Evolutionary conservation across 2,797 vertebrate species (phyloP).

Genomic region (Sciurus vulgaris): DNA sequence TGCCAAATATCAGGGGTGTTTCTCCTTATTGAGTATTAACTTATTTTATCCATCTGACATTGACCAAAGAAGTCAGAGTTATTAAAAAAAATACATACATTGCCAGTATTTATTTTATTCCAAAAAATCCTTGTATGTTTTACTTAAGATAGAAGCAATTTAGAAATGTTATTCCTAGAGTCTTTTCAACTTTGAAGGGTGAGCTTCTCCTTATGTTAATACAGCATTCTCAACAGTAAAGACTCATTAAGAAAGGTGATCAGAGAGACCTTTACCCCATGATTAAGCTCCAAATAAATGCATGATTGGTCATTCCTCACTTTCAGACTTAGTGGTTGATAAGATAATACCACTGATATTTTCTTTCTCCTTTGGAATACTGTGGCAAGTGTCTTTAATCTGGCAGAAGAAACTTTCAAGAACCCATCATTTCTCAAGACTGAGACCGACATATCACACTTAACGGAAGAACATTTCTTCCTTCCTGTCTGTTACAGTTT

Average conservation of each 20-base stretch:
- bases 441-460: neutral
- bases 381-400: too few species aligned
- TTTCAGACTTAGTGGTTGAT: fast-evolving
- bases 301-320: neutral
- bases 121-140: neutral
- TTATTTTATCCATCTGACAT: neutral
- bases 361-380: neutral
- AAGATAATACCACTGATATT: neutral
- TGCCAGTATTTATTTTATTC: neutral
- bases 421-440: neutral
- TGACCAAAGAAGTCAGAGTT: neutral
- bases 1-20: neutral
- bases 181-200: neutral
- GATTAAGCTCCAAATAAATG: neutral
- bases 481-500: neutral
- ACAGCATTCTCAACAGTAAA: neutral
- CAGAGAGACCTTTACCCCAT: neutral
- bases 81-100: neutral
- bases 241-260: neutral
- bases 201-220: neutral
- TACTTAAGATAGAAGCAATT: neutral
- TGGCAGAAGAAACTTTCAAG: neutral
- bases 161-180: neutral
- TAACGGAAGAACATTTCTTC: neutral
- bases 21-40: neutral